Evolutionary conservation across 2,797 vertebrate species (phyloP), one percentile per base, ranked within the genome.

Genomic region (Arrhamphus sclerolepis): DNA sequence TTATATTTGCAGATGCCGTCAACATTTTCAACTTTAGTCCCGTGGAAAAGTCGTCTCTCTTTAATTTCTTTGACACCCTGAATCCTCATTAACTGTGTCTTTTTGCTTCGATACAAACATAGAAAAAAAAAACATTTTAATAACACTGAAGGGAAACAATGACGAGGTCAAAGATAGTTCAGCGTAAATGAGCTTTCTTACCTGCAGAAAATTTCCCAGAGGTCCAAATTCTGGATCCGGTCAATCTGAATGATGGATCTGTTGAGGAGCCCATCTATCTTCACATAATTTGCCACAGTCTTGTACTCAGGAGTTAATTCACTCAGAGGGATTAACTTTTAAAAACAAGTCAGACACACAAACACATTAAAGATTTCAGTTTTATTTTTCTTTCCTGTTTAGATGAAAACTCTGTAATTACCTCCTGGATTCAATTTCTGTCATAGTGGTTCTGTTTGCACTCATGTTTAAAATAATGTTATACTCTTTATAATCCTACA

Each of bases 201-300:
- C 95, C 93, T 92, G 89, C 93, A 95, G 74, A 83, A 97, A 74
- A 96, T 89, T 70, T 95, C 93, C 95, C 93, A 97, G 62, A 97
- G 87, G 68, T 97, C 94, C 71, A 93, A 48, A 75, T 97, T 97
- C 78, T 97, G 95, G 86, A 96, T 94, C 88, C 95, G 94, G 63
- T 80, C 85, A 81, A 97, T 91, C 59, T 87, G 91, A 66, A 87
- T 70, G 64, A 96, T 93, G 66, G 85, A 58, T 78, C 0, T 56
- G 6, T 1, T 5, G 42, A 90, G 81, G 88, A 89, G 88, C 77
- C 94, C 95, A 46, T 58, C 91, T 38, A 68, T 83, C 85, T 62
- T 91, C 85, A 91, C 92, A 85, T 81, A 93, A 66, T 39, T 14
- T 63, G 70, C 84, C 71, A 96, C 94, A 65, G 78, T 89, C 39